Conservation (phyloP, 1,140 invertebrate genomes). For the Heliothis virescens region DNA sequence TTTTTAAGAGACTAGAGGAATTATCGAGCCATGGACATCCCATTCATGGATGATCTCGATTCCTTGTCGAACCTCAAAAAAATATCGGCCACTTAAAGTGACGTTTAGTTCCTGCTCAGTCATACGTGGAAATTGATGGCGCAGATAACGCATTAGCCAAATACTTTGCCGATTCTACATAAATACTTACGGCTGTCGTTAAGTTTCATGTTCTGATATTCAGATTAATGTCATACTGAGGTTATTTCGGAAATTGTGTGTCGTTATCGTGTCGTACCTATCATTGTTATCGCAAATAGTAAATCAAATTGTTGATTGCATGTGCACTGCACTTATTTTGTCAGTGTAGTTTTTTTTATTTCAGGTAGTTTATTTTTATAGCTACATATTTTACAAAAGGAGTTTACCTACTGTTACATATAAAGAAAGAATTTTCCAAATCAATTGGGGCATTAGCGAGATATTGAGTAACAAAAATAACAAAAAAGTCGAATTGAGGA, state of each 20-base stretch:
- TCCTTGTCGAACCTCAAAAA: neutral
- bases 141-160: slow-evolving; percentile 3
- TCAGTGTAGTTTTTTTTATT: too few relatives aligned
- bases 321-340: too few relatives aligned
- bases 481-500: too few relatives aligned
- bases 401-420: too few relatives aligned
- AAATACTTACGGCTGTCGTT: neutral
- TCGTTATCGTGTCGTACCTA: too few relatives aligned
- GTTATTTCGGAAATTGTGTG: too few relatives aligned
- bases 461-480: too few relatives aligned
- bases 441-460: too few relatives aligned
- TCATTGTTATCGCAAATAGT: neutral
- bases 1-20: too few relatives aligned
- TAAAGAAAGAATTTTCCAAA: too few relatives aligned
- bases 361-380: neutral
- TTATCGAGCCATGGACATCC: neutral
- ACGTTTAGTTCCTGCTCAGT: neutral
- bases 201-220: slow-evolving; percentile 7
- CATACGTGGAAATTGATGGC: slow-evolving; percentile 3
- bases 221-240: neutral
- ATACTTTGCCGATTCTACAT: slow-evolving; percentile 9
- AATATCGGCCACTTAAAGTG: neutral
- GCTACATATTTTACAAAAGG: neutral
- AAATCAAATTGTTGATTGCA: too few relatives aligned
- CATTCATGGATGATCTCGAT: neutral